Conservation (phyloP, 2,888 invertebrate genomes). For the Drosophila vallismaia region DNA sequence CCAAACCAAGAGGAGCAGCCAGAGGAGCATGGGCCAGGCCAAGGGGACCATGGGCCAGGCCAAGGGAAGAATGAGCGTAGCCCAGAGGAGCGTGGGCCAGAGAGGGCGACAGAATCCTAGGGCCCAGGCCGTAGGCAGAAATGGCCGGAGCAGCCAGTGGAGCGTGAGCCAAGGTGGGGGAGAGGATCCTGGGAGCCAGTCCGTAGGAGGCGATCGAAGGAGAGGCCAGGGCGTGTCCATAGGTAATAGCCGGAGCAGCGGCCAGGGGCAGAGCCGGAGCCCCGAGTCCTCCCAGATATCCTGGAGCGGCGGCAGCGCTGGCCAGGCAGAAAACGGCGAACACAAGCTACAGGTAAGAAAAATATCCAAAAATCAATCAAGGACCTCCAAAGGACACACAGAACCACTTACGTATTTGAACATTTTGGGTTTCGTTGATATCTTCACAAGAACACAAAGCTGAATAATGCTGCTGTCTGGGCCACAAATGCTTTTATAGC, state of each 20-base stretch:
- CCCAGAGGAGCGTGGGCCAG: conserved; percentile 45
- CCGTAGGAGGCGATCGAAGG: conserved; percentile 66
- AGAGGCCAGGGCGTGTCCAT: conserved; percentile 56
- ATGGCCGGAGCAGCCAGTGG: conserved; percentile 59
- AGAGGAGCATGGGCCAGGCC: conserved; percentile 51
- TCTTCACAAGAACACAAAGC: conserved; percentile 69
- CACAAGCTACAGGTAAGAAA: conserved; percentile 61
- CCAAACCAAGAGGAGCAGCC: conserved; percentile 38
- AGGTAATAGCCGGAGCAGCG: conserved; percentile 64
- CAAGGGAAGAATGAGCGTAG: conserved; percentile 16
- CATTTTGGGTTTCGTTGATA: conserved; percentile 65
- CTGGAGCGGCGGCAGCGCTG: conserved; percentile 81
- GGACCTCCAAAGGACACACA: background rate
- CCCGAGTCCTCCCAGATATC: conserved; percentile 74
- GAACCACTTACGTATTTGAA: conserved; percentile 77
- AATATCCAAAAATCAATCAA: background rate
- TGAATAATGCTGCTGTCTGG: conserved; percentile 62
- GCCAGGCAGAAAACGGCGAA: conserved; percentile 76
- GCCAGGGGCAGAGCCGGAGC: conserved; percentile 45
- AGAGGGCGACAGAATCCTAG: conserved; percentile 63
- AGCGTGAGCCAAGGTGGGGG: conserved; percentile 52
- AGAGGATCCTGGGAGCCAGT: conserved; percentile 56
- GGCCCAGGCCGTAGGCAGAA: conserved; percentile 36
- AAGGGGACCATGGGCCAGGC: conserved; percentile 13
- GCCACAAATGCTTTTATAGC: conserved; percentile 71